A percentile compares a stretch with the other conserved stretches of the same genome.
phyloP scores from a whole-genome alignment of 2,888 invertebrate genomes.

The Melinaea menophilus region DNA sequence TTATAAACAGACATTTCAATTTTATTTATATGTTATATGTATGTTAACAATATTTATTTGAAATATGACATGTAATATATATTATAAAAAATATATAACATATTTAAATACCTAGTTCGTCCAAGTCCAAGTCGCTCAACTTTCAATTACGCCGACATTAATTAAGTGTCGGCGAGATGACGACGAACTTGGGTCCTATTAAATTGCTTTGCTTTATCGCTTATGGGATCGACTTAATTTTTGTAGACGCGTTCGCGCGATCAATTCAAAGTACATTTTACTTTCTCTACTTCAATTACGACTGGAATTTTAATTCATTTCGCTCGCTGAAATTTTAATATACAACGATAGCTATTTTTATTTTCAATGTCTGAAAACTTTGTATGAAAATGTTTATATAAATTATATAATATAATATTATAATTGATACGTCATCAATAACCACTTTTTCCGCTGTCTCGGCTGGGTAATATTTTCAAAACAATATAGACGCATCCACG shows the following conservation, averaged over 20 bases:
- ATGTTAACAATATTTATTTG: no score
- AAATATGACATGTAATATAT: not conserved
- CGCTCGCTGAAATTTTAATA: conserved; percentile 22
- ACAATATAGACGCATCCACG: conserved; percentile 21
- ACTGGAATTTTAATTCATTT: conserved; percentile 39
- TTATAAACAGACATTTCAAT: no score
- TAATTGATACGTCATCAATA: conserved; percentile 26
- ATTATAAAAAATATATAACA: not conserved
- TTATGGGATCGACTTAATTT: conserved; percentile 60
- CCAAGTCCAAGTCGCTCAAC: conserved; percentile 24
- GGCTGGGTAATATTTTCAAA: conserved; percentile 21
- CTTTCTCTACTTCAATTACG: conserved; percentile 38
- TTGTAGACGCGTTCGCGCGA: conserved; percentile 41
- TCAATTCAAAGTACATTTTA: conserved; percentile 28
- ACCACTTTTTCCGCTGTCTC: conserved; percentile 8
- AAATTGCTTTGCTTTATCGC: conserved; percentile 61
- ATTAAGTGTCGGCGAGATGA: conserved; percentile 63
- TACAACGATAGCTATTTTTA: conserved; percentile 4
- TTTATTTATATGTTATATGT: no score
- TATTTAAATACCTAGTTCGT: not conserved
- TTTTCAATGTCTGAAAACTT: not conserved
- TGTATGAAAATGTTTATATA: no score
- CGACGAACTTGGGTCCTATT: conserved; percentile 59
- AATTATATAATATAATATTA: not conserved
- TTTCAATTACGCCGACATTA: conserved; percentile 67